phyloP scores from a whole-genome alignment of 2,888 invertebrate species.

The Apodemia hepburni region DNA sequence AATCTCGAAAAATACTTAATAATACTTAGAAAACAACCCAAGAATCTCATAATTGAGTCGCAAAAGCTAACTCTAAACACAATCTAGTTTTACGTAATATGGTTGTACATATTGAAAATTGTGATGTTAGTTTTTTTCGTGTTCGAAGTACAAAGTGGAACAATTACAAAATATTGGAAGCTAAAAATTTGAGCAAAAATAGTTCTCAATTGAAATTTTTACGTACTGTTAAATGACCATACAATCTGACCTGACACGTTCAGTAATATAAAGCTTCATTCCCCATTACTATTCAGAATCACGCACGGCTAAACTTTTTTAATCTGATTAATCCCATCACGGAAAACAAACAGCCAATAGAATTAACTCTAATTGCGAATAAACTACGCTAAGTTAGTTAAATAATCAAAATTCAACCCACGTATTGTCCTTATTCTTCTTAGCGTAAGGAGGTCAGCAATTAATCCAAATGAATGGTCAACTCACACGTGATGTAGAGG shows the following conservation, averaged over 20 bases:
- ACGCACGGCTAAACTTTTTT: slow-evolving; percentile 22
- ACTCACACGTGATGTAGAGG: slow-evolving; percentile 18
- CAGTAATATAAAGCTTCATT: slow-evolving; percentile 3
- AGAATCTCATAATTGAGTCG: too few relatives aligned
- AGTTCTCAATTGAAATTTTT: too few relatives aligned
- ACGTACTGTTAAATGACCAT: too few relatives aligned
- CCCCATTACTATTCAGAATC: slow-evolving; percentile 10
- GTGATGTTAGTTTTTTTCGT: too few relatives aligned
- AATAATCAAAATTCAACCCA: slow-evolving; percentile 27
- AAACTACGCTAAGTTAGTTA: slow-evolving; percentile 29
- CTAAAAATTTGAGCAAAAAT: too few relatives aligned
- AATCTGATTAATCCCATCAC: slow-evolving; percentile 32
- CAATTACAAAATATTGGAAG: too few relatives aligned
- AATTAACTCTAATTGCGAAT: slow-evolving; percentile 34
- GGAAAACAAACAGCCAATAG: slow-evolving; percentile 31
- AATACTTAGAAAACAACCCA: too few relatives aligned
- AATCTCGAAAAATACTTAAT: too few relatives aligned
- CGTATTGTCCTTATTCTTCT: slow-evolving; percentile 33
- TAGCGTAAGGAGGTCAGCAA: slow-evolving; percentile 48
- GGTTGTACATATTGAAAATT: too few relatives aligned
- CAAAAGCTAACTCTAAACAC: too few relatives aligned
- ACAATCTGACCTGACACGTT: neutral
- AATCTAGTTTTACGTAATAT: too few relatives aligned
- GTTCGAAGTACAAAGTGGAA: too few relatives aligned
- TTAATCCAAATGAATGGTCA: slow-evolving; percentile 62